These are phyloP conservation scores for Eidolon helvum DNA, from an alignment of 2,113 vertebrate species.

Conservation along the genomic window DNA sequence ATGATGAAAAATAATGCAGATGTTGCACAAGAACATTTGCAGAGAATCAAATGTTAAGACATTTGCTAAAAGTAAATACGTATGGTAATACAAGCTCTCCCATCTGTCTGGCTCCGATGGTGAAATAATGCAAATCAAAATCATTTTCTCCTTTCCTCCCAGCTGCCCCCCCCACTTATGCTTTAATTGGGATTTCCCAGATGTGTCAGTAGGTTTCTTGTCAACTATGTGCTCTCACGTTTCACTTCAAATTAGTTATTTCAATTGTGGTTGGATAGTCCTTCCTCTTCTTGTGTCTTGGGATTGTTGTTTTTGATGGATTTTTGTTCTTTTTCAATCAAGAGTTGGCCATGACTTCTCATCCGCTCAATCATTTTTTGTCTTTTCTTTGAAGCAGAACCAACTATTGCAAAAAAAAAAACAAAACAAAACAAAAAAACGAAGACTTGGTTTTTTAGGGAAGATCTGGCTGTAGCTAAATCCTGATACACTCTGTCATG, in stretches of 20 bases:
- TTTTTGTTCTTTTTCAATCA: constrained; percentile 41
- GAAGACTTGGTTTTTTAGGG: neutral
- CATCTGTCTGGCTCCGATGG: neutral
- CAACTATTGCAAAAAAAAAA: neutral
- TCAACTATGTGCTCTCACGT: neutral
- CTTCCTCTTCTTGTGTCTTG: constrained; percentile 47
- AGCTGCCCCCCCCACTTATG: fast-evolving
- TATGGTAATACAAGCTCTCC: neutral
- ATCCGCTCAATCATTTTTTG: constrained; percentile 44
- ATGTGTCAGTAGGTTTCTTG: neutral
- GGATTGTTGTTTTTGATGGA: constrained; percentile 40
- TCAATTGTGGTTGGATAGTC: neutral
- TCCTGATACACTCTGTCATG: fast-evolving
- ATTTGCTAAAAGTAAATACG: constrained; percentile 7
- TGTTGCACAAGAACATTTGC: neutral
- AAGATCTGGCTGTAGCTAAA: neutral
- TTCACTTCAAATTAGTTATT: constrained; percentile 1
- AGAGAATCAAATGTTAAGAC: neutral
- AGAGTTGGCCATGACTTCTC: constrained; percentile 42
- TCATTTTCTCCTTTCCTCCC: neutral
- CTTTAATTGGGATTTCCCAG: neutral
- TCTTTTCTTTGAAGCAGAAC: constrained; percentile 68
- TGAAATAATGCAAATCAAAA: neutral
- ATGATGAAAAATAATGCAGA: neutral
- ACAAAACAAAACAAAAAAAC: neutral